These are phyloP conservation scores for Hyperopisus bebe DNA, from an alignment of 2,113 vertebrate species.

Conservation along the genomic window DNA sequence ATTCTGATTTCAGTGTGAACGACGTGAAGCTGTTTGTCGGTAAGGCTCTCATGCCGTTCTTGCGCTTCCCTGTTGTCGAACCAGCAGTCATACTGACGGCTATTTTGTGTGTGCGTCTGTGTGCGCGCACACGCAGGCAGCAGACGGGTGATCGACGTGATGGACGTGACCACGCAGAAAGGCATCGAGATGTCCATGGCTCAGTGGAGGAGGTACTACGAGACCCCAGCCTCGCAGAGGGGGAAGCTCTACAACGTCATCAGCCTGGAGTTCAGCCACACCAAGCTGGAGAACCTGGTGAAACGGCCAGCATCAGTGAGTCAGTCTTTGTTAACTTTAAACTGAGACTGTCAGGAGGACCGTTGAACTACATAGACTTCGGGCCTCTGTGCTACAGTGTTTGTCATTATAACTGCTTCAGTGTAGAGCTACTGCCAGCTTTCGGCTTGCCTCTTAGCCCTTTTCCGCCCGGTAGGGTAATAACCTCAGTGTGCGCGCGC, in stretches of 20 bases:
- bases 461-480: not conserved
- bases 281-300: conserved; percentile 89
- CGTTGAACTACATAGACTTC: not conserved
- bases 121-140: conserved; percentile 66
- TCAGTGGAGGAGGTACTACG: conserved; percentile 95
- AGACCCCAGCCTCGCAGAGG: conserved; percentile 82
- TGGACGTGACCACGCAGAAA: conserved; percentile 96
- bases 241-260: conserved; percentile 98
- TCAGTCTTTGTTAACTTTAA: not conserved
- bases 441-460: not conserved
- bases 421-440: not conserved
- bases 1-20: conserved; percentile 89
- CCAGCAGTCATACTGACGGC: not conserved
- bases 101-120: not conserved
- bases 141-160: conserved; percentile 89
- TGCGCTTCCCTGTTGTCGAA: not conserved
- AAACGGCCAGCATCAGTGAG: conserved; percentile 86
- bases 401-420: not conserved
- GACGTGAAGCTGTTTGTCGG: conserved; percentile 95
- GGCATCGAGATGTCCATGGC: conserved; percentile 99
- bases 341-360: not conserved
- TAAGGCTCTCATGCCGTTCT: conserved; percentile 53
- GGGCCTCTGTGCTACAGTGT: not conserved
- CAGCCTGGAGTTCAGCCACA: conserved; percentile 97
- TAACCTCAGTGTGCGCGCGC: not conserved